Evolutionary conservation across 2,113 vertebrate species (phyloP), one percentile per base, ranked within the genome.

Genomic region (Falcunculus frontatus): DNA sequence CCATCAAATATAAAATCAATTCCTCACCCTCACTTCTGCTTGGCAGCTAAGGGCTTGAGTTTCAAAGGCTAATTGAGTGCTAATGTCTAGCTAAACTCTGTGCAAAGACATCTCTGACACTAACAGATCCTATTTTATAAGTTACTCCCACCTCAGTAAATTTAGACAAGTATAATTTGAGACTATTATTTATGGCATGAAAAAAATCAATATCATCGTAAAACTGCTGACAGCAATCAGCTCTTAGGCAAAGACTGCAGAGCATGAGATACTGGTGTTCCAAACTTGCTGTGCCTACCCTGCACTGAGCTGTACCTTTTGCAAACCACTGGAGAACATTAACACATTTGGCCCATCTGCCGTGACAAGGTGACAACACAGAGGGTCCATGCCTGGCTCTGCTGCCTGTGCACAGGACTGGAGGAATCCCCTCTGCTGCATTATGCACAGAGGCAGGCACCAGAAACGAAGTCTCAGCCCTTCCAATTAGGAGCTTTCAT

Each of bases 131-230:
- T 83, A 74, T 89, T 95, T 93, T 82, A 69, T 77, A 95, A 96
- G 90, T 85, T 87, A 94, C 59, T 94, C 84, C 76, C 78, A 82
- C 89, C 76, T 90, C 96, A 95, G 95, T 93, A 96, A 95, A 96
- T 95, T 89, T 68, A 92, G 93, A 89, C 88, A 95, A 88, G 86
- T 78, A 95, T 89, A 96, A 95, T 93, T 95, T 75, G 80, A 89
- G 83, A 84, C 93, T 90, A 92, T 96, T 96, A 97, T 93, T 95
- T 94, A 94, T 84, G 88, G 86, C 72, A 93, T 46, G 80, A 87
- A 95, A 77, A 93, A 96, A 95, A 95, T 95, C 96, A 94, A 75
- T 97, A 92, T 62, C 22, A 63, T 80, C 79, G 84, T 95, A 94
- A 84, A 90, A 73, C 41, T 81, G 80, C 95, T 90, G 93, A 91